These are phyloP conservation scores for Gobio occitaniae DNA, from an alignment of 2,797 vertebrate genomes.

Conservation along the genomic window DNA sequence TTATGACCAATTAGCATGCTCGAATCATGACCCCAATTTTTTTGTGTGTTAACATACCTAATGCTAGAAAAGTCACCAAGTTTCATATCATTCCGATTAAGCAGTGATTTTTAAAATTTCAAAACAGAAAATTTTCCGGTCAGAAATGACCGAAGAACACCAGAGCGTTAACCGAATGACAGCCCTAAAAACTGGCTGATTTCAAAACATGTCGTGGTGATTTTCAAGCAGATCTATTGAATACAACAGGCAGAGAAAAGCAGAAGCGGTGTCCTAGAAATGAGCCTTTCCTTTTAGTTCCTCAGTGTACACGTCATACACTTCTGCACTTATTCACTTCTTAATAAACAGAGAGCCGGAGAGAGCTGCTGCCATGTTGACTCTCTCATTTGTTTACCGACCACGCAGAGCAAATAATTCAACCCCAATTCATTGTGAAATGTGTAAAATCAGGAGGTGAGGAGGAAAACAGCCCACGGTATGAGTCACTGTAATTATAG, in stretches of 20 bases:
- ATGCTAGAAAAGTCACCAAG: too few species aligned
- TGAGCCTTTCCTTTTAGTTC: slow-evolving; percentile 5
- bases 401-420: slow-evolving; percentile 28
- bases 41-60: too few species aligned
- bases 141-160: too few species aligned
- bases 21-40: too few species aligned
- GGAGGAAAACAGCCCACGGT: slow-evolving; percentile 37
- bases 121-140: too few species aligned
- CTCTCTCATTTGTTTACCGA: slow-evolving; percentile 38
- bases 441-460: slow-evolving; percentile 30
- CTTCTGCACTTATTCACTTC: slow-evolving; percentile 24
- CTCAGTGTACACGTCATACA: background rate
- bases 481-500: slow-evolving; percentile 55
- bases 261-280: slow-evolving; percentile 3
- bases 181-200: background rate
- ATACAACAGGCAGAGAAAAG: slow-evolving; percentile 7
- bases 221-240: background rate
- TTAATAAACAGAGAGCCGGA: background rate
- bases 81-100: too few species aligned
- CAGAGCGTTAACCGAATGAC: too few species aligned
- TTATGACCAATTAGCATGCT: too few species aligned
- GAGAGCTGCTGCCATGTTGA: slow-evolving; percentile 8
- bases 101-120: too few species aligned
- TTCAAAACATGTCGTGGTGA: background rate
- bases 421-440: slow-evolving; percentile 44